Base-by-base conservation (phyloP, 1,140 invertebrate species). In the Magallana gigas region DNA sequence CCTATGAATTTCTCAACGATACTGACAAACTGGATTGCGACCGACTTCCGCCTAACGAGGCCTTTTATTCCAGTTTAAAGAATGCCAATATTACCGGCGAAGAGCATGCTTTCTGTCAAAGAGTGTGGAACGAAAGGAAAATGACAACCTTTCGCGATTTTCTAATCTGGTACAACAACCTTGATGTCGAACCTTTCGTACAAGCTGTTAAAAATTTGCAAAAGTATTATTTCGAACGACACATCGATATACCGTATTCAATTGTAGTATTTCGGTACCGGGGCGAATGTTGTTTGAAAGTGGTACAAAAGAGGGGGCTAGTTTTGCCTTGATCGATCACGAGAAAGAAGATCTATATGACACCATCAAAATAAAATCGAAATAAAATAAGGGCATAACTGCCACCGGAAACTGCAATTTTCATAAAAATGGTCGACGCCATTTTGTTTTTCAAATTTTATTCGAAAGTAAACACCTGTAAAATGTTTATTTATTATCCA, bases 101-200 rank as follows among this genome's bases (percentile, higher is more conserved):
- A 23, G 23, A 23, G 23, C 0, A 23, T 23, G 23, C 23, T 23
- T 23, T 23, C 23, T 23, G 23, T 23, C 23, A 23, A 23, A 23
- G 23, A 0, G 23, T 91, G 8, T 91, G 90, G 89, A 57, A 60
- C 12, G 62, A 89, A n/a, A 48, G 83, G 7, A 58, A 86, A 8
- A 91, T 90, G 90, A 85, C 8, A 18, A 84, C 83, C 1, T 62
- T 91, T 56, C 4, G 71, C 23, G 88, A 91, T 64, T 90, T 91
- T 60, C 71, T 91, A 6, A 59, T 85, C 14, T 91, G 88, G 85
- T 91, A 90, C 85, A 91, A 90, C 83, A 85, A 88, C 76, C 68
- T 85, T 68, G 88, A 91, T 36, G 71, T 89, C n/a, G 82, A 81
- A 57, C 86, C 87, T 8, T 88, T 91, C 56, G 80, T 91, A 11